Conservation (phyloP, 2,797 vertebrate genomes). For the Gymnocypris eckloni region DNA sequence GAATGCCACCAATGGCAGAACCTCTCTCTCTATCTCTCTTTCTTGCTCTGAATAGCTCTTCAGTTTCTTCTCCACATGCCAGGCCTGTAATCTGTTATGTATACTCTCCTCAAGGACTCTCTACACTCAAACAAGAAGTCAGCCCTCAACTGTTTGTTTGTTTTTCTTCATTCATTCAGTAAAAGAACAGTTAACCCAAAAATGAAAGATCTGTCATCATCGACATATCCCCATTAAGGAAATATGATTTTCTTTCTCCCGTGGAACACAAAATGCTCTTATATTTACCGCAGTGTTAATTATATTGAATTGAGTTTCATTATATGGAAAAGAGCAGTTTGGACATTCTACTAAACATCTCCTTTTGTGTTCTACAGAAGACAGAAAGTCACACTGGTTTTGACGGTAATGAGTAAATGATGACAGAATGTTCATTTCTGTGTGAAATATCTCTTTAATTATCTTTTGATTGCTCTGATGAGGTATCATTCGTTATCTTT, state of each 20-base stretch:
- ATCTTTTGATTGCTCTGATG: neutral
- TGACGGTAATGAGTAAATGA: neutral
- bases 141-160: conserved; percentile 12
- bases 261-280: neutral
- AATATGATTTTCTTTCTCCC: neutral
- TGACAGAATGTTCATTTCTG: neutral
- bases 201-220: neutral
- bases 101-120: conserved; percentile 25
- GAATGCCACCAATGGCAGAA: conserved; percentile 19
- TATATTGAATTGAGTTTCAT: neutral
- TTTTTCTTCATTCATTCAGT: conserved; percentile 14
- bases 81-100: conserved; percentile 45
- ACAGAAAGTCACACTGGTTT: neutral
- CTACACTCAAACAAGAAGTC: conserved; percentile 29
- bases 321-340: neutral
- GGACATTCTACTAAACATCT: conserved; percentile 6
- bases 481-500: neutral
- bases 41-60: conserved; percentile 45
- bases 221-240: neutral
- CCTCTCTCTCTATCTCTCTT: conserved; percentile 14
- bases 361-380: neutral
- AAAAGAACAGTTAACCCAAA: neutral
- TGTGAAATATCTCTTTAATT: neutral
- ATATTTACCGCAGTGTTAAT: too few relatives aligned
- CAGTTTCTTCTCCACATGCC: conserved; percentile 41